Evolutionary conservation across 2,888 invertebrate genomes (phyloP).

Genomic region (Rhyacophila evoluta): DNA sequence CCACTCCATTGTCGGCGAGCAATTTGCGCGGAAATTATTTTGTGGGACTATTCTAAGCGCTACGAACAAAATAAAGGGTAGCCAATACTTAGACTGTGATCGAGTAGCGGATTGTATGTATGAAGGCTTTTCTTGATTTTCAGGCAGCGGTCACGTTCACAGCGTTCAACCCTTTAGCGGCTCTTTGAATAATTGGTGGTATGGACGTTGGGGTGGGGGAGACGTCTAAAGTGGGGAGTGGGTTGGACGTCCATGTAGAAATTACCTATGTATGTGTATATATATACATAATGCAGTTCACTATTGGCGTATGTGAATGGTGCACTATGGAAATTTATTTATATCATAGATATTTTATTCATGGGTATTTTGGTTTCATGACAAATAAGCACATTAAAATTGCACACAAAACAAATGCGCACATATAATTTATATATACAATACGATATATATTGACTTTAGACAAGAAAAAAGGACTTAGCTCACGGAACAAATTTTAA

Average conservation of each 20-base stretch:
- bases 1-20: constrained; percentile 37
- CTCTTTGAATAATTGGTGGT: constrained; percentile 72
- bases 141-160: constrained; percentile 37
- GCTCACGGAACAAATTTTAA: too few species aligned
- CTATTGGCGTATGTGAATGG: background rate
- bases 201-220: constrained; percentile 61
- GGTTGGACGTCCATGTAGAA: constrained; percentile 41
- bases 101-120: background rate
- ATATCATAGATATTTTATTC: too few species aligned
- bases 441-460: too few species aligned
- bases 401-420: too few species aligned
- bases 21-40: constrained; percentile 33
- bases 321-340: background rate
- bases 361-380: too few species aligned
- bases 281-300: constrained; percentile 45
- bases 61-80: constrained; percentile 15
- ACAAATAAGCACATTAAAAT: too few species aligned
- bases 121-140: background rate
- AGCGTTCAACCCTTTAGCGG: constrained; percentile 53
- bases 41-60: constrained; percentile 39
- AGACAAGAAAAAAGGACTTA: too few species aligned
- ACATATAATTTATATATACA: too few species aligned
- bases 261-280: constrained; percentile 30
- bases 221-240: constrained; percentile 39
- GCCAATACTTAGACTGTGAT: constrained; percentile 46